Base-by-base conservation (phyloP, 1,140 invertebrate genomes). In the Temnothorax nylanderi region DNA sequence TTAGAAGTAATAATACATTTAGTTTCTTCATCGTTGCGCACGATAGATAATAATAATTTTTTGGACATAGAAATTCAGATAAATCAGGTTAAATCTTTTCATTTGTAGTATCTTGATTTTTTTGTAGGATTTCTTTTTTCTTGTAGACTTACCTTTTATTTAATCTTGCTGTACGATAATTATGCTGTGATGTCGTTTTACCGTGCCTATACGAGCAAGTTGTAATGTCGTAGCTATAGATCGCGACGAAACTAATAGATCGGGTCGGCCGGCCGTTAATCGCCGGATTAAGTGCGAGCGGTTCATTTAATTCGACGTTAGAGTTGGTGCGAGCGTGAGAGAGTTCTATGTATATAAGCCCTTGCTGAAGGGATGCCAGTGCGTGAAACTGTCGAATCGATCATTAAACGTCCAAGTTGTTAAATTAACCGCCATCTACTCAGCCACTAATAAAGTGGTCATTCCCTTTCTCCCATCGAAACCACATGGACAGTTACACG, bases 361-460 rank as follows among this genome's bases (percentile, higher is more conserved):
- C 41, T 21, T 37, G 58, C 7, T 41, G 47, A 85, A 65, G 72
- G 84, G 60, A 72, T 65, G 37, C 21, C n/a, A 69, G 76, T 80
- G 86, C 89, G 92, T 86, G 88, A 92, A 92, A 92, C 92, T 75
- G 88, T 77, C 77, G 89, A 93, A 92, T 94, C 91, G 93, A 94
- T 94, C 93, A 93, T 94, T 93, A 93, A 94, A 92, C 89, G 91
- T 88, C 89, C 92, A 88, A 90, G 85, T 91, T 81, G 92, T 92
- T 94, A 92, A 94, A 94, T 94, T 93, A 93, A 93, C 85, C 84
- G 87, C 71, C 87, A 89, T 87, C 90, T 91, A 92, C 90, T 94
- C 80, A 85, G 86, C 54, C 86, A 72, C 86, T 94, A 92, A 94
- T 94, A 94, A 94, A 93, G 91, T 92, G 90, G 74, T 88, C 88